A percentile compares a stretch with the other conserved stretches of the same genome.
phyloP scores from a whole-genome alignment of 2,797 vertebrate genomes.

The Gastrophryne carolinensis region DNA sequence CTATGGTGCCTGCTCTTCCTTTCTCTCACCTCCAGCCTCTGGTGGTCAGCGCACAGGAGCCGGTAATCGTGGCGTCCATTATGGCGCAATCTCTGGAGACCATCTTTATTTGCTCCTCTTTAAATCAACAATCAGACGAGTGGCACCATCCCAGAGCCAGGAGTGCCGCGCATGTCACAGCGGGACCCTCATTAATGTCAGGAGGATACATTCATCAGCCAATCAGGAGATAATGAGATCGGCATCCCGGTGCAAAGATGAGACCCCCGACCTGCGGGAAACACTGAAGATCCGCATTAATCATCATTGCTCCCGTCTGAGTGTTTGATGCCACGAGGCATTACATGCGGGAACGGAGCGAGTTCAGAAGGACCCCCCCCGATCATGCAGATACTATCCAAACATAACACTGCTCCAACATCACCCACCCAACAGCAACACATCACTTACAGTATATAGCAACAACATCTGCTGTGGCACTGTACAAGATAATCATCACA shows the following conservation, averaged over 20 bases:
- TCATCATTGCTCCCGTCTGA: background rate
- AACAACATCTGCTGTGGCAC: no score
- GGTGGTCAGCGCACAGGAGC: background rate
- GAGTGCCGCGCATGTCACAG: background rate
- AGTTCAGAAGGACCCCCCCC: no score
- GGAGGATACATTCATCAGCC: constrained; percentile 46
- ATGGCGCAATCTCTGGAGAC: constrained; percentile 32
- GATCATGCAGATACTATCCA: no score
- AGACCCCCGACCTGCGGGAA: background rate
- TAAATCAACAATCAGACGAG: constrained; percentile 40
- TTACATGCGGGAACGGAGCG: background rate
- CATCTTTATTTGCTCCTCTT: constrained; percentile 1
- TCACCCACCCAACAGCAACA: no score
- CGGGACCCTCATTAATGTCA: constrained; percentile 28
- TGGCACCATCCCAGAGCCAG: background rate
- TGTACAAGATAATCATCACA: no score
- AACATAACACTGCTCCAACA: no score
- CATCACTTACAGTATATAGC: no score
- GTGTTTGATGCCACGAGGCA: background rate
- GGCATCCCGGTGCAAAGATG: background rate
- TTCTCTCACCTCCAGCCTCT: no score
- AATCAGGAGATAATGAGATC: constrained; percentile 34
- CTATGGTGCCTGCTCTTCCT: no score
- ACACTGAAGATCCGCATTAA: background rate
- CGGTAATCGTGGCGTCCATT: no score